Evolutionary conservation across 2,797 vertebrate genomes (phyloP), one percentile per base, ranked within the genome.

Genomic region (Lagocephalus sceleratus): DNA sequence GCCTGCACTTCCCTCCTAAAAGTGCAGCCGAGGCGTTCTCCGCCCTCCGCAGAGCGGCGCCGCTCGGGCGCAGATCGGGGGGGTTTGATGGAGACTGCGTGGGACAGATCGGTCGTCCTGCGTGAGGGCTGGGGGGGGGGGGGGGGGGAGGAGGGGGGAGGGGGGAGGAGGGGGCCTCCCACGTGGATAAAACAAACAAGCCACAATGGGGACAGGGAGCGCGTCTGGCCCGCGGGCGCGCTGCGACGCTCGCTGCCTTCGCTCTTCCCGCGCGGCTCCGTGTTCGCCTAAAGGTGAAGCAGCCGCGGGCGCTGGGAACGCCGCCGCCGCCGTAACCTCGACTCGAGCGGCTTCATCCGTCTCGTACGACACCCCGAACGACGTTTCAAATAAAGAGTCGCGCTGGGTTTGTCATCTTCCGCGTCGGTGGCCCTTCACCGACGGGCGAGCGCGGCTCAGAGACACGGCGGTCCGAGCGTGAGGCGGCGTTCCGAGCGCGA

Each of bases 181-280:
- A 71, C 51, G 57, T 79, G 44, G 76, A 78, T 78, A 81, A 82
- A 83, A 75, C 60, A 72, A 74, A 77, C 57, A 73, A 66, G 78
- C 57, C 73, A 46, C 64, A 76, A 86, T 57, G 62, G 81, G 71
- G 66, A 60, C 82, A 61, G 59, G n/a, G 41, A 70, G 61, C 3
- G 65, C 45, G 71, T 75, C 16, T 71, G 10, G 76, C 78, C 82
- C 49, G 25, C 25, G 10, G 84, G 64, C 47, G 1, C 22, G 5
- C 61, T 2, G 48, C 76, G 78, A 79, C 76, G 74, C 63, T 19
- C 39, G 47, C 64, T 83, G 63, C 73, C 65, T 67, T 66, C 70
- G 32, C 64, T 60, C 56, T 75, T 55, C 38, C 59, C 44, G 21
- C 71, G 26, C 54, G 47, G 35, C 60, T 79, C 60, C 55, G 60